Evolutionary conservation across 2,888 invertebrate genomes (phyloP).

Genomic region (Diarsia mendica): DNA sequence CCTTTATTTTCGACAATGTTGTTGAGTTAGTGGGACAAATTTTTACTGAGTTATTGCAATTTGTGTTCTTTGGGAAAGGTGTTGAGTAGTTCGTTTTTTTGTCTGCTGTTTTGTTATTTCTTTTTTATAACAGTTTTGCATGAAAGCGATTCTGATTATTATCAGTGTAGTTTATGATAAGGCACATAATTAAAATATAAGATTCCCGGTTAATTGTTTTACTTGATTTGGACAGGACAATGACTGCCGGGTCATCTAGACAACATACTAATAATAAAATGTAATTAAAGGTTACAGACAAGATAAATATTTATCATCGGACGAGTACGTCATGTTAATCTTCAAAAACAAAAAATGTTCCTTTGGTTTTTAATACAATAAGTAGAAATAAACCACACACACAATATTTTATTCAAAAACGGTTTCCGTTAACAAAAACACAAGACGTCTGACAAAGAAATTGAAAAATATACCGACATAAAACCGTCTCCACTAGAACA

Average conservation of each 20-base stretch:
- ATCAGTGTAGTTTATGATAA: neutral
- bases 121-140: neutral
- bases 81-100: constrained; percentile 66
- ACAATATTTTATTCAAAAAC: neutral
- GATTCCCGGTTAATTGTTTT: neutral
- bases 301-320: neutral
- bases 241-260: neutral
- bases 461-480: constrained; percentile 1
- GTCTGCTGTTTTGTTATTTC: neutral
- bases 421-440: neutral
- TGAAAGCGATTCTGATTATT: no score
- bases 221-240: neutral
- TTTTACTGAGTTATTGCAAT: constrained; percentile 74
- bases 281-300: neutral
- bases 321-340: no score
- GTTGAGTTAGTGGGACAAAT: constrained; percentile 85
- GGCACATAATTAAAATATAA: neutral
- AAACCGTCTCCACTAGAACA: constrained; percentile 60
- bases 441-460: neutral
- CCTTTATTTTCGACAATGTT: constrained; percentile 83
- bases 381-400: neutral
- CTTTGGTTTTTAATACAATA: neutral
- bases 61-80: constrained; percentile 67
- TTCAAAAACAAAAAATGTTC: no score
- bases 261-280: neutral